Percentiles rank a stretch among this genome's conserved stretches.
phyloP scores from a whole-genome alignment of 2,888 invertebrate species.

The Abrostola triplasia region DNA sequence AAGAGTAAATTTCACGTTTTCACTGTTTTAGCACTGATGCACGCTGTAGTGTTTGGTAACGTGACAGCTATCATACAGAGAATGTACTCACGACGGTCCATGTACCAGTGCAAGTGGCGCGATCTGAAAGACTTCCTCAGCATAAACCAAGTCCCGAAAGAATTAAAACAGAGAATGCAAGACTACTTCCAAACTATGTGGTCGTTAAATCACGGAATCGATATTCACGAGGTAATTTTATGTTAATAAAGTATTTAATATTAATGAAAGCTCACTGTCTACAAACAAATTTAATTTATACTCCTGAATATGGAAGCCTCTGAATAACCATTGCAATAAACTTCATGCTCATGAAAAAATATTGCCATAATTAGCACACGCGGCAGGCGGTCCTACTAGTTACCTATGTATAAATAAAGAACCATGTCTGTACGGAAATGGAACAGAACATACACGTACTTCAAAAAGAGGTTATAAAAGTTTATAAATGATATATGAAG shows the following conservation, averaged over 20 bases:
- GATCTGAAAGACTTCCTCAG: conserved; percentile 98
- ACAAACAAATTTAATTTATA: not conserved
- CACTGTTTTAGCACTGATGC: conserved; percentile 94
- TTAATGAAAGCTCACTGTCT: not conserved
- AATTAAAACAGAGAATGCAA: conserved; percentile 97
- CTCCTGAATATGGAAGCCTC: not conserved
- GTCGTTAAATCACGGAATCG: conserved; percentile 99
- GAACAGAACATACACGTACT: too few relatives aligned
- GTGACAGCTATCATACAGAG: conserved; percentile 99
- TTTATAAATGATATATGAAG: too few relatives aligned
- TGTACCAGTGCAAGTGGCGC: conserved; percentile 98
- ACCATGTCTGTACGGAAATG: too few relatives aligned
- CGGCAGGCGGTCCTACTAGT: too few relatives aligned
- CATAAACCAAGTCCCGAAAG: conserved; percentile 98
- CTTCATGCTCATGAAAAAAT: not conserved
- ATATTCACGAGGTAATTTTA: conserved; percentile 95
- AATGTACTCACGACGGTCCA: conserved; percentile 97
- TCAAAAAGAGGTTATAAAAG: too few relatives aligned
- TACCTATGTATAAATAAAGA: too few relatives aligned
- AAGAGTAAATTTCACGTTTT: conserved; percentile 19
- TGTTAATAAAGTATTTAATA: conserved; percentile 4
- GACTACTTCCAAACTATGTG: conserved; percentile 99
- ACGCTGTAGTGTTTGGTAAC: conserved; percentile 99
- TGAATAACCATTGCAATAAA: not conserved
- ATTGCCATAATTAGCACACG: not conserved